Conservation (phyloP, 1,140 invertebrate genomes). For the Campoletis sonorensis region DNA sequence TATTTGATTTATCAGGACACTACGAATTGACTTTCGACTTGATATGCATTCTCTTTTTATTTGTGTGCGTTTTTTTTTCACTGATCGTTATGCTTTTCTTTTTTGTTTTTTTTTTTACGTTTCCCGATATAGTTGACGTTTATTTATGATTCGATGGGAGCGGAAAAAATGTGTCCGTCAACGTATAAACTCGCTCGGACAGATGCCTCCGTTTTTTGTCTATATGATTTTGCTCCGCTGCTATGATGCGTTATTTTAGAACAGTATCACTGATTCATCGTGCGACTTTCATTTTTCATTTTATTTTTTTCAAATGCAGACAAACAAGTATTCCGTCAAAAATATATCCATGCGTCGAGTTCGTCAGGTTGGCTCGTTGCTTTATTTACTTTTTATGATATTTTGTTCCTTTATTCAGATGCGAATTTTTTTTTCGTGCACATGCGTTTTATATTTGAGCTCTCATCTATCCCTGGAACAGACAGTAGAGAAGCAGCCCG, state of each 20-base stretch:
- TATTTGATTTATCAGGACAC: conserved; percentile 33
- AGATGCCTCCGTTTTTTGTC: neutral
- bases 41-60: too few relatives aligned
- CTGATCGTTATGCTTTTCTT: conserved; percentile 16
- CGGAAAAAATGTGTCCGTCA: conserved; percentile 25
- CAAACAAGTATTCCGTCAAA: too few relatives aligned
- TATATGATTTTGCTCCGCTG: neutral
- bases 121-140: conserved; percentile 23
- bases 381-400: too few relatives aligned
- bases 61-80: neutral
- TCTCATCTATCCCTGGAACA: too few relatives aligned
- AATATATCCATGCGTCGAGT: too few relatives aligned
- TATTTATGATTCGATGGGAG: conserved; percentile 37
- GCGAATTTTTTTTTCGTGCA: too few relatives aligned
- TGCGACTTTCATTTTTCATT: neutral
- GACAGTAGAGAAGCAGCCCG: too few relatives aligned
- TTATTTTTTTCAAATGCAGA: too few relatives aligned
- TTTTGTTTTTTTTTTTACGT: conserved; percentile 1
- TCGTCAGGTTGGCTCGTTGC: too few relatives aligned
- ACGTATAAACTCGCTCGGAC: conserved; percentile 18
- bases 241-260: neutral
- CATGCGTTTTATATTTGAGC: too few relatives aligned
- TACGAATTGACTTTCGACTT: conserved; percentile 36
- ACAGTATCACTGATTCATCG: conserved; percentile 22
- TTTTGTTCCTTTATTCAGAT: too few relatives aligned